A percentile compares a stretch with the other conserved stretches of the same genome.
Conservation (phyloP, 2,113 vertebrate genomes). For the Albula goreensis region DNA sequence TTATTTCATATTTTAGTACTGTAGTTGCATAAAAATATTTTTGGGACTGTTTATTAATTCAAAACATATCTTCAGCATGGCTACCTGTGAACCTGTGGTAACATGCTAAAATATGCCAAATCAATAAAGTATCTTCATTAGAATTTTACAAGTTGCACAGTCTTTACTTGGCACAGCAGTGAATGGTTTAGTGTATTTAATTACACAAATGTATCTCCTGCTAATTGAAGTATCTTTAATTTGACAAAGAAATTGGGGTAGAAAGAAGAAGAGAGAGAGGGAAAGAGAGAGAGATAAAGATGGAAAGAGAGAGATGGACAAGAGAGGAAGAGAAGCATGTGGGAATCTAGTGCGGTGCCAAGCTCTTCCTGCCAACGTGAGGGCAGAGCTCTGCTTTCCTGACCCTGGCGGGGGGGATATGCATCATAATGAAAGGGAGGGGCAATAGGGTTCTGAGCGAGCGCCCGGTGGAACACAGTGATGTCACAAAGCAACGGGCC, state of each 20-base stretch:
- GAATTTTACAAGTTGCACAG: too few relatives aligned
- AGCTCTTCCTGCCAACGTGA: conserved; percentile 28
- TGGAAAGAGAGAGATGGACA: not conserved
- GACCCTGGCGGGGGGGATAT: conserved; percentile 33
- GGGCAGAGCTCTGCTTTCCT: conserved; percentile 44
- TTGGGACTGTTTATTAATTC: too few relatives aligned
- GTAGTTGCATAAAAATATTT: too few relatives aligned
- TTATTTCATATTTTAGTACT: too few relatives aligned
- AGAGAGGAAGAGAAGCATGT: not conserved
- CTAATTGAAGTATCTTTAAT: too few relatives aligned
- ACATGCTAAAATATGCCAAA: too few relatives aligned
- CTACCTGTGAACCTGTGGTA: too few relatives aligned
- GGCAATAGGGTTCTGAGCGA: not conserved
- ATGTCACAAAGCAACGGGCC: conserved; percentile 12
- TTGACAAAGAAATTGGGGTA: not conserved
- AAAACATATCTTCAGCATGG: too few relatives aligned
- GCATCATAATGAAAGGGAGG: not conserved
- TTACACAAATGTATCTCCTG: too few relatives aligned
- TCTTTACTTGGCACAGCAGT: too few relatives aligned
- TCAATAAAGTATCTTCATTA: too few relatives aligned
- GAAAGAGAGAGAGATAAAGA: conserved; percentile 9
- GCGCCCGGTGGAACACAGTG: not conserved
- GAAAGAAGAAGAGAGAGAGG: not conserved
- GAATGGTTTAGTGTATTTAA: too few relatives aligned
- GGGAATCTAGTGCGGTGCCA: conserved; percentile 32